phyloP scores from a whole-genome alignment of 2,888 invertebrate genomes.

The Drosophila monieri region DNA sequence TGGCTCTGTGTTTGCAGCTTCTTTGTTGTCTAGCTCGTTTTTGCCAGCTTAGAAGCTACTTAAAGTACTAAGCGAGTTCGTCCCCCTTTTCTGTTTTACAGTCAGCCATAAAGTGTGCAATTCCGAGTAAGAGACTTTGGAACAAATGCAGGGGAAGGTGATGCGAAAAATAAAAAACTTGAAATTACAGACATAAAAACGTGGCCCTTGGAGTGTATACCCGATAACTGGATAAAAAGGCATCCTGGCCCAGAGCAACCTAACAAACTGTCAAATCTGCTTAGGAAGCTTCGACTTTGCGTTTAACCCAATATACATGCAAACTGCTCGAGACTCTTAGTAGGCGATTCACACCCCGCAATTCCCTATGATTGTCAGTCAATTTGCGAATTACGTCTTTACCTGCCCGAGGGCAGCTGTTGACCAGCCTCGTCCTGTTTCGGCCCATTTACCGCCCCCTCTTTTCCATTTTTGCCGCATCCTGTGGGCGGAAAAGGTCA shows the following conservation, averaged over 20 bases:
- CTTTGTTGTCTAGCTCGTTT: slow-evolving; percentile 35
- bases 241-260: slow-evolving; percentile 12
- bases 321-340: slow-evolving; percentile 35
- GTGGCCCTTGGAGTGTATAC: neutral
- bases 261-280: slow-evolving; percentile 58
- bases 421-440: slow-evolving; percentile 22
- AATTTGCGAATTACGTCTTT: slow-evolving; percentile 72
- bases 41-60: slow-evolving; percentile 40
- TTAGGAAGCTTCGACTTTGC: slow-evolving; percentile 20
- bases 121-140: slow-evolving; percentile 7
- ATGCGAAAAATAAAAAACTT: slow-evolving; percentile 22
- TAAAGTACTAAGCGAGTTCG: slow-evolving; percentile 34
- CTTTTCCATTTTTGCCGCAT: slow-evolving; percentile 7
- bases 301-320: slow-evolving; percentile 27
- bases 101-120: slow-evolving; percentile 30
- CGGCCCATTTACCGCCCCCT: slow-evolving; percentile 32
- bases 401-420: slow-evolving; percentile 60
- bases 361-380: slow-evolving; percentile 65
- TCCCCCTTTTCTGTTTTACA: slow-evolving; percentile 41
- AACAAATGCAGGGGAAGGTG: slow-evolving; percentile 25
- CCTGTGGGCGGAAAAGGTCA: slow-evolving; percentile 50
- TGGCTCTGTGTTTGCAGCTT: slow-evolving; percentile 9
- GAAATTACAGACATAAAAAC: slow-evolving; percentile 31
- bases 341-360: slow-evolving; percentile 48
- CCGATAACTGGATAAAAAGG: slow-evolving; percentile 5